Evolutionary conservation across 2,888 invertebrate species (phyloP), one percentile per base, ranked within the genome.

Genomic region (Nymphalis c-album): DNA sequence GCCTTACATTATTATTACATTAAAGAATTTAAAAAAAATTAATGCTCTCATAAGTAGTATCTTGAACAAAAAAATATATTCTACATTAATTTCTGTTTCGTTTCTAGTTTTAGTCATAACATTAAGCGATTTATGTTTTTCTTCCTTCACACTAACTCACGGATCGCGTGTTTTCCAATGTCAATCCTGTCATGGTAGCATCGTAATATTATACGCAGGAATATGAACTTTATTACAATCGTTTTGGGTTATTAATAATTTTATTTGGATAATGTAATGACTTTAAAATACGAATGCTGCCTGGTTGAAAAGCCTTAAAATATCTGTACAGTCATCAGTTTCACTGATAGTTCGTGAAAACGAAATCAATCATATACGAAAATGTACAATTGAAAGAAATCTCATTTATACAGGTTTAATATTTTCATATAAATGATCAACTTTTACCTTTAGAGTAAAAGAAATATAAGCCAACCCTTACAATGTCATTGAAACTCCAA

Each of bases 81-180:
- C 22, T 45, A 40, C 26, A n/a, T 60, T 35, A 7, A 51, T 68
- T 69, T 67, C 20, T 45, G 31, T 40, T 69, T 67, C 63, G 57
- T 60, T n/a, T 47, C 58, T n/a, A n/a, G 46, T 63, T 63, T 60
- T 47, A 40, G 13, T 63, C 40, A 31, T 18, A 68, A 61, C 45
- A 53, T 66, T 64, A 60, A 68, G 60, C 57, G 55, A 57, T 60
- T 66, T 31, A 68, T 40, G 47, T 60, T 68, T 63, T 66, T 63
- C 58, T 61, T 68, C 40, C 63, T 60, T 26, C 18, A 35, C 51
- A 58, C 60, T 69, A 69, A 69, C 66, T 71, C 69, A 48, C 55
- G 26, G 18, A 71, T 71, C 64, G 71, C 71, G 69, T 71, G 71
- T 31, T 45, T n/a, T 40, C 7, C 51, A 59, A 53, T 55, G 59